Conservation (phyloP, 2,797 vertebrate genomes). For the Lagodon rhomboides region DNA sequence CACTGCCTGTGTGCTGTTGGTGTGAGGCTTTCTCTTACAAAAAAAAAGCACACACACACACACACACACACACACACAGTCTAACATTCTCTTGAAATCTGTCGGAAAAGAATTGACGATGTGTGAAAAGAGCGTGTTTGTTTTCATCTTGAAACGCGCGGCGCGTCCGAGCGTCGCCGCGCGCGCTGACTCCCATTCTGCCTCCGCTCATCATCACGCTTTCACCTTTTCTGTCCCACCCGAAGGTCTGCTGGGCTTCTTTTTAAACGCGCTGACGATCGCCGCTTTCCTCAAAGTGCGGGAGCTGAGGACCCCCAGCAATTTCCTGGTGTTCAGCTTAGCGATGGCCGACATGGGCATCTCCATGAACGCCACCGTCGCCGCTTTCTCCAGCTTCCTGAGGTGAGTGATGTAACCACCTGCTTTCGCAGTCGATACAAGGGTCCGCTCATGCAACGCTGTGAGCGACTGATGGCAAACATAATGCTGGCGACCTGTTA, state of each 20-base stretch:
- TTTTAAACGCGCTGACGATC: constrained; percentile 93
- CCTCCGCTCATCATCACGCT: background rate
- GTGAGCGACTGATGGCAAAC: background rate
- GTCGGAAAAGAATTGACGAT: background rate
- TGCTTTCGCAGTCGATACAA: constrained; percentile 25
- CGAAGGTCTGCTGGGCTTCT: constrained; percentile 93
- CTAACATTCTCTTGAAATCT: background rate
- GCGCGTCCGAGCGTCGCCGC: background rate
- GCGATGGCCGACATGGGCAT: constrained; percentile 95
- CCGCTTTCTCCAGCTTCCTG: constrained; percentile 94
- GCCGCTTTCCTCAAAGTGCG: constrained; percentile 93
- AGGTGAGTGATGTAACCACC: constrained; percentile 85
- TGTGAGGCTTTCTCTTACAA: background rate
- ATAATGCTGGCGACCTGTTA: background rate
- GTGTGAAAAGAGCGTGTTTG: background rate
- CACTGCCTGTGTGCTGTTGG: background rate
- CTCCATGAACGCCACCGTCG: constrained; percentile 92
- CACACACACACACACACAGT: too few relatives aligned
- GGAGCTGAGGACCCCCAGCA: constrained; percentile 92
- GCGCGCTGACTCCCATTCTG: constrained; percentile 4
- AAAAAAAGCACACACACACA: too few relatives aligned
- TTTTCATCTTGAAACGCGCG: background rate
- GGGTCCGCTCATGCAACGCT: background rate
- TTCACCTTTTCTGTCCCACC: background rate
- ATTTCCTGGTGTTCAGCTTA: constrained; percentile 93